Evolutionary conservation across 2,888 invertebrate species (phyloP), one percentile per base, ranked within the genome.

Genomic region (Unio delphinus): DNA sequence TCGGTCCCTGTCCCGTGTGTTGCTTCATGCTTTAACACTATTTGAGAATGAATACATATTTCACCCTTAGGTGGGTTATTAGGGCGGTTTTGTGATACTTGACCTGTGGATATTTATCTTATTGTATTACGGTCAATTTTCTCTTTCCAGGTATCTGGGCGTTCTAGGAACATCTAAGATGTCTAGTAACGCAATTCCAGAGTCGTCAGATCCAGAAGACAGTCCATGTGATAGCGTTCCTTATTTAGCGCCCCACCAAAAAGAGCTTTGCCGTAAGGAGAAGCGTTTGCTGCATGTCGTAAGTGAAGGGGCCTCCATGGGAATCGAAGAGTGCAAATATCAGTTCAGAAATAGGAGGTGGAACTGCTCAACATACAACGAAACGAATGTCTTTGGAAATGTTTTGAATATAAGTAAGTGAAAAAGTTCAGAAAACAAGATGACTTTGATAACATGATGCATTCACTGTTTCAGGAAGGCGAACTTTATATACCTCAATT

Each of bases 311-410:
- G 96, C 96, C 15, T 92, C 93, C 89, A 92, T 96, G 89, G 95
- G 95, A 20, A 89, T 96, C 70, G 95, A 95, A 81, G 96, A 97
- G 90, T 97, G 97, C 89, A 95, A 96, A 91, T 92, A 94, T 87
- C 96, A 97, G 91, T 96, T 97, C 89, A 92, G 93, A 73, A 94
- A 94, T 88, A 94, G 95, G 84, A 92, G 96, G 86, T 96, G 96
- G 96, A 96, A 96, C 90, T 96, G 96, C 90, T 94, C 95, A 71
- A 94, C 95, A 11, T 93, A 93, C 89, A 94, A 95, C 89, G 93
- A 94, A 58, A 93, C 94, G 17, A 93, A 94, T 69, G 94, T 96
- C 71, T 96, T 96, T 86, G 96, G 96, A 69, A 94, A 95, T 75
- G 94, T 96, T 68, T 93, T 95, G 75, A 92, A 93, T 87, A 94